phyloP scores from a whole-genome alignment of 2,888 invertebrate species.

The Pyrochroa serraticornis region DNA sequence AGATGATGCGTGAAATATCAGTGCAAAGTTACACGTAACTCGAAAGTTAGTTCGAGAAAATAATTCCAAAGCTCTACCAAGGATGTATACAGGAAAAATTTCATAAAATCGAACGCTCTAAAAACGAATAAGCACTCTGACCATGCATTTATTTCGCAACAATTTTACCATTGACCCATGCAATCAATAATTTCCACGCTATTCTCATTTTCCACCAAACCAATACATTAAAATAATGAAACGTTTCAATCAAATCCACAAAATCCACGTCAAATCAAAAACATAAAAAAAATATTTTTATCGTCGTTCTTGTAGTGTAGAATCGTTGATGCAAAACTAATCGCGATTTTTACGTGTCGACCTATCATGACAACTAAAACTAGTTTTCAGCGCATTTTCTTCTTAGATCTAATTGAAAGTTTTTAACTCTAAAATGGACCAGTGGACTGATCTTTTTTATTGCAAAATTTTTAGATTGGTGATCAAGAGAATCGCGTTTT shows the following conservation, averaged over 20 bases:
- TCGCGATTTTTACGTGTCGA: neutral
- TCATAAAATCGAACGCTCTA: too few relatives aligned
- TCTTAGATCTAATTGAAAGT: neutral
- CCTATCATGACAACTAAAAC: slow-evolving; percentile 1
- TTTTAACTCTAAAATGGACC: neutral
- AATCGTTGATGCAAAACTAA: neutral
- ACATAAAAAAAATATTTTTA: neutral
- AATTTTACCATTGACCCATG: neutral
- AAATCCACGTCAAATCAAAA: slow-evolving; percentile 1
- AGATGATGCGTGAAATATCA: too few relatives aligned
- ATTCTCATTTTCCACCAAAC: too few relatives aligned
- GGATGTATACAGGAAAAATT: too few relatives aligned
- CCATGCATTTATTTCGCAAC: neutral
- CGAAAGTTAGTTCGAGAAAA: too few relatives aligned
- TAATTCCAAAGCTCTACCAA: too few relatives aligned
- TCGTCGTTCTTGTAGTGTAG: too few relatives aligned
- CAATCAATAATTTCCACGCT: neutral
- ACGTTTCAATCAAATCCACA: neutral
- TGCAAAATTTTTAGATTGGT: too few relatives aligned
- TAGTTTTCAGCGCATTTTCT: slow-evolving; percentile 1
- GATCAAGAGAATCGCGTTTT: too few relatives aligned
- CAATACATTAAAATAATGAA: neutral
- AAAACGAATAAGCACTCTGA: neutral
- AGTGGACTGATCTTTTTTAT: neutral
- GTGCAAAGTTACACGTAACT: too few relatives aligned